These are phyloP conservation scores for Ciconia stormi DNA, from an alignment of 2,113 vertebrate species.

Conservation along the genomic window DNA sequence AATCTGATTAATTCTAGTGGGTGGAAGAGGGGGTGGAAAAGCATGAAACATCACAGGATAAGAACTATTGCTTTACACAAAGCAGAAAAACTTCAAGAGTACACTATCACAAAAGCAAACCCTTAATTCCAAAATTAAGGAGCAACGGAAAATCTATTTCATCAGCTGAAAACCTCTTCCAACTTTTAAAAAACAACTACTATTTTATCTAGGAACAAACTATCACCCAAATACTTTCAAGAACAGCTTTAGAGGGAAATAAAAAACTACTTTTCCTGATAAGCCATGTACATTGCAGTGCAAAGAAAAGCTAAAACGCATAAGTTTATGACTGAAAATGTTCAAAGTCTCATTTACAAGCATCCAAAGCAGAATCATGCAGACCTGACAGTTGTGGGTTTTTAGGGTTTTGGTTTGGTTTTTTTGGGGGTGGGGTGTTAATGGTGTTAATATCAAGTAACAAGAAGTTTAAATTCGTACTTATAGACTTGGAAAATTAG, in stretches of 20 bases:
- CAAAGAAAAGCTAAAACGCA: background rate
- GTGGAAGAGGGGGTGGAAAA: background rate
- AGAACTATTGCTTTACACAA: background rate
- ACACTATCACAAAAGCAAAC: background rate
- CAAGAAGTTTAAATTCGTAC: conserved; percentile 69
- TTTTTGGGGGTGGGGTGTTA: background rate
- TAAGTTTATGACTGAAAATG: background rate
- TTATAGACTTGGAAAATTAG: conserved; percentile 91
- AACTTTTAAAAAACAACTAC: background rate
- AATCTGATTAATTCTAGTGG: background rate
- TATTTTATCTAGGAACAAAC: background rate
- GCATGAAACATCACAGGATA: background rate
- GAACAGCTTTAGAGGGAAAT: background rate
- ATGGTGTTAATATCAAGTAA: background rate
- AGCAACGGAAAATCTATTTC: background rate
- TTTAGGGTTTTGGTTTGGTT: fast-evolving
- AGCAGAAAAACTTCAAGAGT: background rate
- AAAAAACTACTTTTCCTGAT: background rate
- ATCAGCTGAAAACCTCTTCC: background rate
- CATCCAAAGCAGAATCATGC: background rate
- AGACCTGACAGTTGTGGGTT: background rate
- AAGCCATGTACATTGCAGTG: background rate
- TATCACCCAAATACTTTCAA: background rate
- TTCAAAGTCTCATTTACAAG: background rate
- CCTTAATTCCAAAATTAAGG: background rate